Percentiles rank a stretch among this genome's conserved stretches.
These are phyloP conservation scores for Microtus richardsoni DNA, from an alignment of 2,113 vertebrate genomes.

Conservation along the genomic window DNA sequence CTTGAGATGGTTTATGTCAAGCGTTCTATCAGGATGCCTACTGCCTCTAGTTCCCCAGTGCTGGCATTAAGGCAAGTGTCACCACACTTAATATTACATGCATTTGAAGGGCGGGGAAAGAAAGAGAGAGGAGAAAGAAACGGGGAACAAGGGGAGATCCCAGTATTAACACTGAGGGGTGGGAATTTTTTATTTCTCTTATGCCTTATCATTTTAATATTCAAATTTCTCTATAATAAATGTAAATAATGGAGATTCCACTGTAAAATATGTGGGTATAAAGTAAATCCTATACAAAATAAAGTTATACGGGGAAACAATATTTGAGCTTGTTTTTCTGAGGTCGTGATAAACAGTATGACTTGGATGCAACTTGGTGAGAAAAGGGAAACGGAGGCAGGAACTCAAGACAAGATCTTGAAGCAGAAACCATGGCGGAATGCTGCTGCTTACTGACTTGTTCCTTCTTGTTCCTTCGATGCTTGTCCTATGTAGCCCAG, in stretches of 20 bases:
- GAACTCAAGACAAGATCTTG: not conserved
- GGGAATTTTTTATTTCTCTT: constrained; percentile 10
- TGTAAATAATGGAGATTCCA: not conserved
- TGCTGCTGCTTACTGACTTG: not conserved
- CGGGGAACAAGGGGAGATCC: not conserved
- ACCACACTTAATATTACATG: not conserved
- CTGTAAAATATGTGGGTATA: not conserved
- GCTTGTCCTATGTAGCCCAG: not conserved
- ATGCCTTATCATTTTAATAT: not conserved
- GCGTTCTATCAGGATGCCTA: no score
- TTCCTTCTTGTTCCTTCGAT: not conserved
- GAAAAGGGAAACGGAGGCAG: not conserved
- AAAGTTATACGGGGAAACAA: not conserved
- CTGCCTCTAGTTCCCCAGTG: not conserved
- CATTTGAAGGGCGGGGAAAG: not conserved
- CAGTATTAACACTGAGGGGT: not conserved
- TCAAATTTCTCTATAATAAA: not conserved
- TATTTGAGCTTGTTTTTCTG: not conserved
- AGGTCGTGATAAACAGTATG: not conserved
- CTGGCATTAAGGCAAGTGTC: not conserved
- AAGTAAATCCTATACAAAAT: constrained; percentile 14
- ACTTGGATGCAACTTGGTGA: not conserved
- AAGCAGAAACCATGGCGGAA: not conserved
- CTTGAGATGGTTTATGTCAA: not conserved
- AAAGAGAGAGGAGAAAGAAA: not conserved